A percentile compares a stretch with the other conserved stretches of the same genome.
Conservation (phyloP, 1,140 invertebrate genomes). For the Carcinoscorpius rotundicauda region DNA sequence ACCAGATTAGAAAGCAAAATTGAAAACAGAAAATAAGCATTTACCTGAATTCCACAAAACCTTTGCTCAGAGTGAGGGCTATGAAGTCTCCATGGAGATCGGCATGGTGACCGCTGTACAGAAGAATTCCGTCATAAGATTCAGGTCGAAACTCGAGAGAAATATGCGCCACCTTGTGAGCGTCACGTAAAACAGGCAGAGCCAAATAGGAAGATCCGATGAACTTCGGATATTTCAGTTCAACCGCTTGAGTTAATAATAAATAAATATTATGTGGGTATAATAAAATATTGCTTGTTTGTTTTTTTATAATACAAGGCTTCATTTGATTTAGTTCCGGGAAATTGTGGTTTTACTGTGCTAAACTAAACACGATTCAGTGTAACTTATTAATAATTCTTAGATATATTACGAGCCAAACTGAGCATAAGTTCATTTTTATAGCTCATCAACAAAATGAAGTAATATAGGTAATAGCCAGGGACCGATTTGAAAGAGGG, state of each 20-base stretch:
- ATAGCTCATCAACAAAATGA: too few species aligned
- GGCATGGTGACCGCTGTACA: slow-evolving; percentile 73
- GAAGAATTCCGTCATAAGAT: slow-evolving; percentile 65
- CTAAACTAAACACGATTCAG: too few species aligned
- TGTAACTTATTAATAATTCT: too few species aligned
- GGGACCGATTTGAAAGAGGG: too few species aligned
- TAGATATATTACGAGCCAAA: too few species aligned
- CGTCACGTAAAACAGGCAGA: slow-evolving; percentile 36
- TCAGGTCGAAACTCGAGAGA: slow-evolving; percentile 59
- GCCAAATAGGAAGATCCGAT: slow-evolving; percentile 47
- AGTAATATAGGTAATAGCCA: too few species aligned
- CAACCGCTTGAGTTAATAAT: slow-evolving; percentile 39
- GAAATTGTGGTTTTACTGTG: too few species aligned
- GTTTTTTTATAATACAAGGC: too few species aligned
- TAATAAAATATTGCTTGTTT: too few species aligned
- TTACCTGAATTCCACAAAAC: slow-evolving; percentile 85
- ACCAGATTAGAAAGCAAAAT: background rate
- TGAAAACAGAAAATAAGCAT: slow-evolving; percentile 9
- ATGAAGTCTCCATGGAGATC: slow-evolving; percentile 87
- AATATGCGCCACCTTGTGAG: slow-evolving; percentile 36
- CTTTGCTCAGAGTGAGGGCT: slow-evolving; percentile 63
- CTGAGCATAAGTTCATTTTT: too few species aligned
- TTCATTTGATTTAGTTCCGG: too few species aligned
- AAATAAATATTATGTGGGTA: too few species aligned
- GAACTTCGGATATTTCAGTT: slow-evolving; percentile 64